Percentiles rank a stretch among this genome's conserved stretches.
Evolutionary conservation across 1,140 invertebrate species (phyloP).

Genomic region (Galleria mellonella): DNA sequence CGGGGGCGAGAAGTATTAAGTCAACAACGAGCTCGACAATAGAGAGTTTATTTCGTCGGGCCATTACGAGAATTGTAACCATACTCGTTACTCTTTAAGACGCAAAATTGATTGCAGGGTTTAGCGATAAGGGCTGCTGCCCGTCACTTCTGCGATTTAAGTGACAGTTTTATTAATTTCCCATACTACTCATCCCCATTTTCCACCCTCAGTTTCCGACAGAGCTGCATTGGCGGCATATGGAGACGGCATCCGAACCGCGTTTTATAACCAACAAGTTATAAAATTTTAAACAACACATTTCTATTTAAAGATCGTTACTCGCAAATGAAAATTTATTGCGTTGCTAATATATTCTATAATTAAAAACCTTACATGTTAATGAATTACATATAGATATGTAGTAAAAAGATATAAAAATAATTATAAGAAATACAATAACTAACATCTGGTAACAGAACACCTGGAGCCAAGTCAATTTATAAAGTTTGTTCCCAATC

Average conservation of each 20-base stretch:
- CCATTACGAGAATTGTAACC: slow-evolving; percentile 21
- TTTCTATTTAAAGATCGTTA: not conserved
- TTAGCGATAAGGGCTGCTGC: slow-evolving; percentile 35
- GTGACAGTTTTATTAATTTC: slow-evolving; percentile 86
- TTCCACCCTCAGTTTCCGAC: slow-evolving; percentile 59
- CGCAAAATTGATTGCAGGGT: slow-evolving; percentile 23
- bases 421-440: too few relatives aligned
- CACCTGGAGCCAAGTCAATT: too few relatives aligned
- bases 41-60: slow-evolving; percentile 30
- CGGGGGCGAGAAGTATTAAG: slow-evolving; percentile 58
- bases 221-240: slow-evolving; percentile 45
- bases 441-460: too few relatives aligned
- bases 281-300: slow-evolving; percentile 5
- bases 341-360: too few relatives aligned
- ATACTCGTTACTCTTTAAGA: slow-evolving; percentile 20
- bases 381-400: too few relatives aligned
- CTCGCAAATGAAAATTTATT: too few relatives aligned
- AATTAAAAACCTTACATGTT: too few relatives aligned
- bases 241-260: slow-evolving; percentile 28
- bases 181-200: slow-evolving; percentile 72
- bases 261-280: slow-evolving; percentile 9
- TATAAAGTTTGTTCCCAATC: too few relatives aligned
- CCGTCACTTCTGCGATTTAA: slow-evolving; percentile 75
- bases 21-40: slow-evolving; percentile 64
- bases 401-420: too few relatives aligned